Conservation (phyloP, 35 echinoderm and acorn worm species). For the Anneissia japonica region DNA sequence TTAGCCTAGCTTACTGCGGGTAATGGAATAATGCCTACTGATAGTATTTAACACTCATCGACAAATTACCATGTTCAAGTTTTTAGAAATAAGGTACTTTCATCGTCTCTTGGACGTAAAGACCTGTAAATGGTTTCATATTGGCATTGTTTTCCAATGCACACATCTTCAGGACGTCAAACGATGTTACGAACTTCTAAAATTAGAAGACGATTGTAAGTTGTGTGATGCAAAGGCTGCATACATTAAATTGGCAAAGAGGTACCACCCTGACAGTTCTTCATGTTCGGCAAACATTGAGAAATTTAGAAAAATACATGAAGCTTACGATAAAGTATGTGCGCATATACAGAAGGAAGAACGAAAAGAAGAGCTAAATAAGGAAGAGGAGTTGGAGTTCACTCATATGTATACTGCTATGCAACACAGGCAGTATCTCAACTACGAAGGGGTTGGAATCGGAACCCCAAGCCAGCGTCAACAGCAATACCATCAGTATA, state of each 20-base stretch:
- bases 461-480: constrained; percentile 79
- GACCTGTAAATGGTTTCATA: too few relatives aligned
- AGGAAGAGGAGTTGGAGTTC: constrained; percentile 17
- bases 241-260: constrained; percentile 77
- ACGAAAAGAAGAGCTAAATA: constrained; percentile 21
- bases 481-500: constrained; percentile 60
- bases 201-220: constrained; percentile 34
- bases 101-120: too few relatives aligned
- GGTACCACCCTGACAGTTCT: constrained; percentile 81
- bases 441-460: constrained; percentile 72
- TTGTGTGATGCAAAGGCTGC: constrained; percentile 46
- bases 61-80: too few relatives aligned
- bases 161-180: too few relatives aligned
- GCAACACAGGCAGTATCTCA: constrained; percentile 79
- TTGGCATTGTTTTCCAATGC: too few relatives aligned
- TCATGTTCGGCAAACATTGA: constrained; percentile 31
- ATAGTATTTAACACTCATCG: too few relatives aligned
- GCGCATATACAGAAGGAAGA: constrained; percentile 20
- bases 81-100: too few relatives aligned
- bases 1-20: too few relatives aligned
- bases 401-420: constrained; percentile 51
- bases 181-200: constrained; percentile 55
- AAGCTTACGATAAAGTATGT: constrained; percentile 61
- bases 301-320: constrained; percentile 60
- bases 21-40: too few relatives aligned